phyloP scores from a whole-genome alignment of 2,888 invertebrate species.

The Tetragonula carbonaria region DNA sequence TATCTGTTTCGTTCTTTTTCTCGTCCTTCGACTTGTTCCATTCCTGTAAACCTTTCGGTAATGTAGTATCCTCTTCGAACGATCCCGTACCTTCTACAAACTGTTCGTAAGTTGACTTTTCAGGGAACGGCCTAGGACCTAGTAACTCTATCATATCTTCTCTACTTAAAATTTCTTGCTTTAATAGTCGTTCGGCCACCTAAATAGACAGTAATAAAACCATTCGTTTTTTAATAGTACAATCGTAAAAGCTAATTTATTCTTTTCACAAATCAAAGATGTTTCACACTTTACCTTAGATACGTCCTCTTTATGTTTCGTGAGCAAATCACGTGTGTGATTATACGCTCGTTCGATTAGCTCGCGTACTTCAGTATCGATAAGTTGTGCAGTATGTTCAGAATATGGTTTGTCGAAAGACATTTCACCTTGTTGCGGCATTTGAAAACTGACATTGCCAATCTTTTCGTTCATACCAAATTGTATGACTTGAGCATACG shows the following conservation, averaged over 20 bases:
- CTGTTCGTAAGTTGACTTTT: constrained; percentile 99
- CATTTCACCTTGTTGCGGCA: constrained; percentile 97
- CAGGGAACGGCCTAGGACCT: constrained; percentile 97
- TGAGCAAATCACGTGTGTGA: constrained; percentile 91
- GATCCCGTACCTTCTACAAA: constrained; percentile 99
- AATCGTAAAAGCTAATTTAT: background rate
- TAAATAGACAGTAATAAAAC: constrained; percentile 56
- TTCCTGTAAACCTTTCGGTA: constrained; percentile 97
- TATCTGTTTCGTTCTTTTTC: constrained; percentile 25
- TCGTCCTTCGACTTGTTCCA: constrained; percentile 92
- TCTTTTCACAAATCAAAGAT: background rate
- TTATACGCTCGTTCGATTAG: constrained; percentile 92
- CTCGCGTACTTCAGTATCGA: constrained; percentile 95
- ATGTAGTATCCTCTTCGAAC: constrained; percentile 96
- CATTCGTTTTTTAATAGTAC: background rate
- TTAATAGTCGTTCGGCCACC: constrained; percentile 94
- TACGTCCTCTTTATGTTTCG: constrained; percentile 93
- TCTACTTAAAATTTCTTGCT: constrained; percentile 97
- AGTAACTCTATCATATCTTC: constrained; percentile 99
- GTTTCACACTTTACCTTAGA: constrained; percentile 90
- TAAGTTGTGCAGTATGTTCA: constrained; percentile 97
- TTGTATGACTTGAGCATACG: constrained; percentile 98
- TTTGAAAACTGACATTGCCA: constrained; percentile 98
- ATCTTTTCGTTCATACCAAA: constrained; percentile 99
- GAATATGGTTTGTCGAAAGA: constrained; percentile 98